These are phyloP conservation scores for Sciurus vulgaris DNA, from an alignment of 2,797 vertebrate species.

Conservation along the genomic window DNA sequence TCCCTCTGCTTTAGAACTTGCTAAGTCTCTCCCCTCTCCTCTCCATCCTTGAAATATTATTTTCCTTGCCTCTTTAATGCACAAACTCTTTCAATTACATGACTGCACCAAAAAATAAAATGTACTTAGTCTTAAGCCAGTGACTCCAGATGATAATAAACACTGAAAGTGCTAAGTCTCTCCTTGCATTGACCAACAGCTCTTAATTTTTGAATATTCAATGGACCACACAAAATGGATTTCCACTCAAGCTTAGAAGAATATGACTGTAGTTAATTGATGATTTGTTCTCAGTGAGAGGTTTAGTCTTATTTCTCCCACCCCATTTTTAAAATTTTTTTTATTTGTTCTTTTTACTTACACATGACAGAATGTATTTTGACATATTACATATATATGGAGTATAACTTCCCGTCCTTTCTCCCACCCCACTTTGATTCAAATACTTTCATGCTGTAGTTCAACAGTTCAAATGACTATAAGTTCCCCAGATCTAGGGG, in stretches of 20 bases:
- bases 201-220: constrained; percentile 19
- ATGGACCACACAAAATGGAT: neutral
- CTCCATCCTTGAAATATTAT: neutral
- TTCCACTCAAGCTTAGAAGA: neutral
- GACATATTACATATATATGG: too few relatives aligned
- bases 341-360: too few relatives aligned
- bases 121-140: neutral
- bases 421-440: neutral
- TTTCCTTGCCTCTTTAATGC: neutral
- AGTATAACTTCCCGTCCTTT: neutral
- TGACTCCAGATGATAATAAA: neutral
- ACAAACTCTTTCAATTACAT: neutral
- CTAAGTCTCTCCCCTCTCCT: neutral
- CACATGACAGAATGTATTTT: too few relatives aligned
- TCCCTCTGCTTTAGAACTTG: neutral
- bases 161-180: neutral
- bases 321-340: neutral
- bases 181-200: neutral
- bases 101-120: neutral
- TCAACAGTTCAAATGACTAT: neutral
- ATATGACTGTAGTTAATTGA: neutral
- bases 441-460: neutral
- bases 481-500: neutral
- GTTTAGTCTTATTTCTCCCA: neutral
- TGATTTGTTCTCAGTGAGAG: neutral